phyloP scores from a whole-genome alignment of 2,797 vertebrate genomes.

The Acipenser oxyrinchus region DNA sequence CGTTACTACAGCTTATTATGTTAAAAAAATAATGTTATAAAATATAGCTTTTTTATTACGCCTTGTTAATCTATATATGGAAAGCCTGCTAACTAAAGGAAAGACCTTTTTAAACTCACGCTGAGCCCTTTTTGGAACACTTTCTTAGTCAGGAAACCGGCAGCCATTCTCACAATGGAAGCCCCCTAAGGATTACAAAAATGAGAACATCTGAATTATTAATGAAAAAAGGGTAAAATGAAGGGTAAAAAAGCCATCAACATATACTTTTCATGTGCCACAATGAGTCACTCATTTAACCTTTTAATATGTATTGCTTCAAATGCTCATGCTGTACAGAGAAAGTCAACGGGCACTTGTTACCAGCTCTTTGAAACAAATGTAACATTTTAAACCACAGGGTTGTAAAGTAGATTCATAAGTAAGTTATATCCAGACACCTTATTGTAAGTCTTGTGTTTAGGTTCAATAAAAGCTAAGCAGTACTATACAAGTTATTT shows the following conservation, averaged over 20 bases:
- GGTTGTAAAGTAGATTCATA: background rate
- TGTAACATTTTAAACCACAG: background rate
- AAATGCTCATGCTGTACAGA: background rate
- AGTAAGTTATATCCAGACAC: background rate
- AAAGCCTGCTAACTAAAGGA: conserved; percentile 18
- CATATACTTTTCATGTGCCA: background rate
- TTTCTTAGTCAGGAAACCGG: conserved; percentile 47
- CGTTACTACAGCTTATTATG: too few relatives aligned
- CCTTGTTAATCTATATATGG: background rate
- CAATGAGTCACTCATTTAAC: background rate
- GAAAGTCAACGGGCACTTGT: background rate
- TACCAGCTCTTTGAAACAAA: background rate
- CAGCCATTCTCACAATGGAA: conserved; percentile 52
- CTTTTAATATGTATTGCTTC: background rate
- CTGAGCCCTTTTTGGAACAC: conserved; percentile 51
- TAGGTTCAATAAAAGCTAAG: background rate
- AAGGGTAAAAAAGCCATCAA: background rate
- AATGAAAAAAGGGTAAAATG: background rate
- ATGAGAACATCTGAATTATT: background rate
- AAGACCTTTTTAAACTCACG: conserved; percentile 46
- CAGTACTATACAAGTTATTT: too few relatives aligned
- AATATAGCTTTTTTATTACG: background rate
- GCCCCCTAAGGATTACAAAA: conserved; percentile 42
- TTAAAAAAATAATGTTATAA: background rate
- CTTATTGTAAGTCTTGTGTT: background rate